Conservation (phyloP, 2,888 invertebrate species). For the Rhingia campestris region DNA sequence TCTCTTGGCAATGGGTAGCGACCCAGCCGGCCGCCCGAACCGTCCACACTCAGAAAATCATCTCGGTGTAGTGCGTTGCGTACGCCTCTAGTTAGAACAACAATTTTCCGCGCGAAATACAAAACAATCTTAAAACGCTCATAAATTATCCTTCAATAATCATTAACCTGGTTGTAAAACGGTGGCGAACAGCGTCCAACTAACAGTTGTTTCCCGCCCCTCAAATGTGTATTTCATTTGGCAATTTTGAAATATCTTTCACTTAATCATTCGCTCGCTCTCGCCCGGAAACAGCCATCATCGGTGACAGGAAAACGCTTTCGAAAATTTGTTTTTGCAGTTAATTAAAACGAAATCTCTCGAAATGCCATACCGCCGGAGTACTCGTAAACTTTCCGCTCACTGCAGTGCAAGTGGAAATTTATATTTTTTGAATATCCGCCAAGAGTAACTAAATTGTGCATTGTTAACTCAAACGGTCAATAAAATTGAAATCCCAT, state of each 20-base stretch:
- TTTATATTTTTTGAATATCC: constrained; percentile 27
- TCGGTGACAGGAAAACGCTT: constrained; percentile 29
- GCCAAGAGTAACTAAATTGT: constrained; percentile 43
- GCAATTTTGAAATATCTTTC: constrained; percentile 16
- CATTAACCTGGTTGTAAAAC: constrained; percentile 64
- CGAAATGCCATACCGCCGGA: background rate
- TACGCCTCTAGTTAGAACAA: constrained; percentile 24
- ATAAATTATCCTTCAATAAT: constrained; percentile 66
- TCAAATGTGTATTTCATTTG: background rate
- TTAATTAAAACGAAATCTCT: constrained; percentile 30
- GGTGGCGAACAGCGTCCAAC: background rate
- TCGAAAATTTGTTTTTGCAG: constrained; percentile 26
- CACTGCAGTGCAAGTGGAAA: constrained; percentile 12
- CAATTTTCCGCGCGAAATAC: constrained; percentile 50
- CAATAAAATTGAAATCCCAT: constrained; percentile 72
- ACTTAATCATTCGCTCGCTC: constrained; percentile 18
- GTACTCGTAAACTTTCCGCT: constrained; percentile 14
- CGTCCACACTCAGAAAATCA: background rate
- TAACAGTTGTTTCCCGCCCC: constrained; percentile 1
- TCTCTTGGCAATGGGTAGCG: constrained; percentile 13
- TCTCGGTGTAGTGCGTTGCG: constrained; percentile 15
- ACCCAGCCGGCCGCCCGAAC: background rate
- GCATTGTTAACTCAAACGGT: constrained; percentile 58
- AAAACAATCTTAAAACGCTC: constrained; percentile 45
- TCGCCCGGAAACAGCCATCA: constrained; percentile 11